phyloP scores from a whole-genome alignment of 2,888 invertebrate species.

The Operophtera brumata region DNA sequence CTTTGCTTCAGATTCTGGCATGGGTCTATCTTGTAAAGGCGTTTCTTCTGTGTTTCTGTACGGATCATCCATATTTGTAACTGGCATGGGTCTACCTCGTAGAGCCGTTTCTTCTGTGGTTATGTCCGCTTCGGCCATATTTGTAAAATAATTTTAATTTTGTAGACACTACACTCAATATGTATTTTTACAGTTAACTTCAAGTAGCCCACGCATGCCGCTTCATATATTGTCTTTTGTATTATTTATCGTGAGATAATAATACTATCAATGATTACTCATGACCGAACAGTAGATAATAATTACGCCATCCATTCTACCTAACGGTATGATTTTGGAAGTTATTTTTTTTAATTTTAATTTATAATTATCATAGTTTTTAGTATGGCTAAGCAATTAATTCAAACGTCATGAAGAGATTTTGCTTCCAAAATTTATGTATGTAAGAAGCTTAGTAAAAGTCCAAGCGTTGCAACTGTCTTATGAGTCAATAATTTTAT shows the following conservation, averaged over 20 bases:
- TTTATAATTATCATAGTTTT: neutral
- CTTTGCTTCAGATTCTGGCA: conserved; percentile 9
- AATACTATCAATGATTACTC: conserved; percentile 22
- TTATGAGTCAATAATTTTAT: too few relatives aligned
- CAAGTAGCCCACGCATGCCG: neutral
- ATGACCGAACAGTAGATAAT: neutral
- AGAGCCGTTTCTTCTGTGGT: neutral
- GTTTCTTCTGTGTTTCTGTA: conserved; percentile 17
- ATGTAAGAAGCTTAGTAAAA: too few relatives aligned
- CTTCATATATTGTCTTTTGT: conserved; percentile 20
- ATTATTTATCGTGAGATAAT: conserved; percentile 29
- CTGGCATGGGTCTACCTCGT: neutral
- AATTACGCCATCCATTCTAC: neutral
- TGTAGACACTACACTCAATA: neutral
- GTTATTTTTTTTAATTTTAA: neutral
- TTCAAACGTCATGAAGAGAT: too few relatives aligned
- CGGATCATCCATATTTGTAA: conserved; percentile 8
- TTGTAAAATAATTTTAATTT: neutral
- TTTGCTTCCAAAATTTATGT: too few relatives aligned
- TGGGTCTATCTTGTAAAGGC: conserved; percentile 15
- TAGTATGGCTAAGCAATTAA: too few relatives aligned
- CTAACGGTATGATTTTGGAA: neutral
- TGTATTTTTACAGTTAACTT: neutral
- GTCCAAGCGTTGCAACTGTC: too few relatives aligned
- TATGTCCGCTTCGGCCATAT: neutral